Percentiles rank a stretch among this genome's conserved stretches.
Conservation (phyloP, 2,113 vertebrate genomes). For the Erythrolamprus reginae region DNA sequence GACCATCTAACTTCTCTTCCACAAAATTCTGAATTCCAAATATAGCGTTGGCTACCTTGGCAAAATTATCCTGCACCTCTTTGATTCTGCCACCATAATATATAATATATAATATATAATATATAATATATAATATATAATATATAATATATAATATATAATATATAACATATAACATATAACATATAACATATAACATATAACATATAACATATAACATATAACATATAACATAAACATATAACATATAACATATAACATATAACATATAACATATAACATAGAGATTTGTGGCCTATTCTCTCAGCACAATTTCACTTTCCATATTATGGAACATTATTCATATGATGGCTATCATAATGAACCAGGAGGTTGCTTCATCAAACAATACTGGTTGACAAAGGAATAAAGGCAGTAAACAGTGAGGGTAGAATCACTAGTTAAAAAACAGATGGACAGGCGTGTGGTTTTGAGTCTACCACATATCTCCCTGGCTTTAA, state of each 20-base stretch:
- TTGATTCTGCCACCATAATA: background rate
- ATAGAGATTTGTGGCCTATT: background rate
- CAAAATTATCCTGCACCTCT: background rate
- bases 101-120: background rate
- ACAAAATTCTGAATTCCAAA: background rate
- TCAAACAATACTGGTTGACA: background rate
- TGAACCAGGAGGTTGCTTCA: background rate
- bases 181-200: too few relatives aligned
- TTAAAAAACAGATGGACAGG: background rate
- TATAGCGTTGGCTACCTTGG: background rate
- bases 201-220: background rate
- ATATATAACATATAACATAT: too few relatives aligned
- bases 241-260: background rate
- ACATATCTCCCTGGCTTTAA: background rate
- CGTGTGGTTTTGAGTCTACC: background rate
- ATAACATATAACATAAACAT: background rate
- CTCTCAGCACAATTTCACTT: background rate
- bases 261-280: background rate
- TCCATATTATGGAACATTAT: background rate
- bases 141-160: background rate
- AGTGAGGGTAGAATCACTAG: background rate
- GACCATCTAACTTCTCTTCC: background rate
- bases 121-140: background rate
- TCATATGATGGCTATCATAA: background rate
- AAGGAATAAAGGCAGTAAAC: background rate